Evolutionary conservation across 2,797 vertebrate genomes (phyloP).

Genomic region (Chaenodraco wilsoni): DNA sequence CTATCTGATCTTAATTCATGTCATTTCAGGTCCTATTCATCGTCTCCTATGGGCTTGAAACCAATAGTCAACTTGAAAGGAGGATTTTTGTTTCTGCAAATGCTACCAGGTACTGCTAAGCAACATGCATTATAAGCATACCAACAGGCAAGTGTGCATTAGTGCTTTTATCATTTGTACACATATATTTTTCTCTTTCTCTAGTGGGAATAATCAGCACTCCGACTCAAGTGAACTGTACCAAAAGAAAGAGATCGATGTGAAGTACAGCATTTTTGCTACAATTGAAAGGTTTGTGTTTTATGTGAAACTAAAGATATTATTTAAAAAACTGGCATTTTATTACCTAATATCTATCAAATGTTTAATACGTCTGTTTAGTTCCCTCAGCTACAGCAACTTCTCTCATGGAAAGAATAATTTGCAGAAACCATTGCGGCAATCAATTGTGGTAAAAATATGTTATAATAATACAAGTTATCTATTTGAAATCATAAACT

Average conservation of each 20-base stretch:
- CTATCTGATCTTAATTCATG: neutral
- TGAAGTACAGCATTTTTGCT: slow-evolving; percentile 85
- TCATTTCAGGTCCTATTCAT: slow-evolving; percentile 78
- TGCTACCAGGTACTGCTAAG: slow-evolving; percentile 81
- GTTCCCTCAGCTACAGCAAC: slow-evolving; percentile 84
- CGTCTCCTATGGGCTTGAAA: slow-evolving; percentile 81
- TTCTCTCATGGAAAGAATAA: slow-evolving; percentile 77
- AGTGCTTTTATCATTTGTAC: neutral
- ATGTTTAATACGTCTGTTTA: slow-evolving; percentile 50
- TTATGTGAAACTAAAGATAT: neutral
- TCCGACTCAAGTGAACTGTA: slow-evolving; percentile 49
- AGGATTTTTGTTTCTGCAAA: slow-evolving; percentile 78
- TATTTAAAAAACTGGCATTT: neutral
- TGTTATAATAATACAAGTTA: neutral
- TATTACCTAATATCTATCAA: neutral
- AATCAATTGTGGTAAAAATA: slow-evolving; percentile 81
- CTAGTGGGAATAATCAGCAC: slow-evolving; percentile 78
- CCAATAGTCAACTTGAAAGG: slow-evolving; percentile 68
- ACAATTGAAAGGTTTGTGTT: slow-evolving; percentile 74
- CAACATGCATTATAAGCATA: neutral
- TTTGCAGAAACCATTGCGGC: slow-evolving; percentile 70
- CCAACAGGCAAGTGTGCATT: neutral
- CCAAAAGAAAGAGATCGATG: slow-evolving; percentile 70
- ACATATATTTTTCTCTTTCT: slow-evolving; percentile 19
- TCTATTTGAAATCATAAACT: neutral